phyloP scores from a whole-genome alignment of 2,113 vertebrate species.

The Atherinomorus stipes region DNA sequence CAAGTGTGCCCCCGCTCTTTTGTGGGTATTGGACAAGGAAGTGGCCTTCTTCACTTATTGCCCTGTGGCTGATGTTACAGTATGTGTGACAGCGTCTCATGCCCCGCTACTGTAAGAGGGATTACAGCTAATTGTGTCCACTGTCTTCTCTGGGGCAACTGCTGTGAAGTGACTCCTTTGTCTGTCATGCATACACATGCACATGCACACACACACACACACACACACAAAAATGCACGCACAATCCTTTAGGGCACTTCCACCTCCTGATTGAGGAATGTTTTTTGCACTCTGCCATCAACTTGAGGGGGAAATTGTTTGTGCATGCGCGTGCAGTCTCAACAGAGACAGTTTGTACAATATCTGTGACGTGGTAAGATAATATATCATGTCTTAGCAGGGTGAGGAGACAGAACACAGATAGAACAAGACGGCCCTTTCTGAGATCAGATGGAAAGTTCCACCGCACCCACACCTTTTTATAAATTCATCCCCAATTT shows the following conservation, averaged over 20 bases:
- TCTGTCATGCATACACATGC: constrained; percentile 28
- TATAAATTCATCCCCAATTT: constrained; percentile 25
- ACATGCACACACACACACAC: constrained; percentile 15
- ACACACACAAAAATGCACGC: constrained; percentile 32
- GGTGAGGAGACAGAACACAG: constrained; percentile 74
- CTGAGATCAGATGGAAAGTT: constrained; percentile 52
- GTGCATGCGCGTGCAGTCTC: constrained; percentile 41
- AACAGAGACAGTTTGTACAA: constrained; percentile 50
- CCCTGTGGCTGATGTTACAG: constrained; percentile 2
- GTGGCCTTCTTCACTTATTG: constrained; percentile 12
- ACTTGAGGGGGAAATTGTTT: constrained; percentile 68
- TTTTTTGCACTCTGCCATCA: constrained; percentile 74
- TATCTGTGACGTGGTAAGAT: constrained; percentile 60
- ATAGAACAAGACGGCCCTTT: constrained; percentile 56
- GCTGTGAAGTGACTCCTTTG: constrained; percentile 51
- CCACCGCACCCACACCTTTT: constrained; percentile 42
- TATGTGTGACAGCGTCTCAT: constrained; percentile 9
- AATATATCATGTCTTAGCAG: constrained; percentile 72
- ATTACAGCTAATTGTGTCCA: constrained; percentile 55
- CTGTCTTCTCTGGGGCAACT: constrained; percentile 26
- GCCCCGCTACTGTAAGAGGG: constrained; percentile 23
- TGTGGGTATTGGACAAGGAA: constrained; percentile 5
- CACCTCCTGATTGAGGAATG: constrained; percentile 75
- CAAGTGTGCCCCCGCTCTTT: constrained; percentile 6
- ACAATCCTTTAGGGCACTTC: constrained; percentile 68